Conservation (phyloP, 2,888 invertebrate species). For the Aphrophora alni region DNA sequence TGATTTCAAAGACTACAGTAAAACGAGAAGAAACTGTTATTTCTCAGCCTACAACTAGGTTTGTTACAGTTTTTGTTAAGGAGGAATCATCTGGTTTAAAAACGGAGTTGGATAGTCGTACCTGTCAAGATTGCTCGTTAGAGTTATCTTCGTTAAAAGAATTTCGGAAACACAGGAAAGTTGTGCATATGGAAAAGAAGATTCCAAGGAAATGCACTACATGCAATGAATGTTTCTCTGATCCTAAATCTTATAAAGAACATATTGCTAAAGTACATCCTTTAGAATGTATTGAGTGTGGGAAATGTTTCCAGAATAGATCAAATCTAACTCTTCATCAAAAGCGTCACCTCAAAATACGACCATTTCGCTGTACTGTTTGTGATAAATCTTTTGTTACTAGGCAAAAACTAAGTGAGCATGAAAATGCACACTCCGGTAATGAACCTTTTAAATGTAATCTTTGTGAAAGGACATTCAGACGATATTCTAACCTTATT, state of each 20-base stretch:
- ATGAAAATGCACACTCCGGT: conserved; percentile 83
- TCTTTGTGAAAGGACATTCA: conserved; percentile 79
- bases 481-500: conserved; percentile 82
- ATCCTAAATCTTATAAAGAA: conserved; percentile 71
- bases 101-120: conserved; percentile 10
- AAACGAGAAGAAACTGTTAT: neutral
- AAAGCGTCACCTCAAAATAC: conserved; percentile 80
- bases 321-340: conserved; percentile 71
- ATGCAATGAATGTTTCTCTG: conserved; percentile 71
- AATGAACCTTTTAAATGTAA: conserved; percentile 81
- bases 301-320: conserved; percentile 79
- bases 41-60: neutral
- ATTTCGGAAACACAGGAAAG: conserved; percentile 34
- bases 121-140: conserved; percentile 46
- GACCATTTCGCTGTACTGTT: conserved; percentile 75
- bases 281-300: conserved; percentile 81
- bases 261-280: conserved; percentile 78
- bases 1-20: neutral
- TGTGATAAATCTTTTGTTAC: conserved; percentile 85
- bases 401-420: conserved; percentile 81
- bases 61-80: neutral
- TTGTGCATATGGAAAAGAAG: conserved; percentile 50
- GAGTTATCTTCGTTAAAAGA: conserved; percentile 43
- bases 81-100: conserved; percentile 31
- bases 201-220: conserved; percentile 61